phyloP scores from a whole-genome alignment of 2,888 invertebrate genomes.

The Euzophera pinguis region DNA sequence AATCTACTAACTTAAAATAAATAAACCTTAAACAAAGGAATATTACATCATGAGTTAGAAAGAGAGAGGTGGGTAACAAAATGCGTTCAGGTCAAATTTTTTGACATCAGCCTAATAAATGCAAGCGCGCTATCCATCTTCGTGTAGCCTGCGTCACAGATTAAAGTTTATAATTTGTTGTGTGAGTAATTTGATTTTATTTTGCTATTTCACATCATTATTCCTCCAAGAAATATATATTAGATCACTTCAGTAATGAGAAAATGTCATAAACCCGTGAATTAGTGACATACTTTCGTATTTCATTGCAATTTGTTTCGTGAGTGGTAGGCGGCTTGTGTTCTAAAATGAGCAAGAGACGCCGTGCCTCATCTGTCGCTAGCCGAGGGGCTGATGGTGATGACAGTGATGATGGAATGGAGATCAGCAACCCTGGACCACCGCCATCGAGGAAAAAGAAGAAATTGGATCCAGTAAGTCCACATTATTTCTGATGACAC shows the following conservation, averaged over 20 bases:
- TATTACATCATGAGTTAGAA: too few relatives aligned
- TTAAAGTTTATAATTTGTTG: too few relatives aligned
- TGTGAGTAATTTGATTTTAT: too few relatives aligned
- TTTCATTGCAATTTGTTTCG: neutral
- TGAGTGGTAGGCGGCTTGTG: neutral
- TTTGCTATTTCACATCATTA: too few relatives aligned
- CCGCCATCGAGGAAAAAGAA: constrained; percentile 82
- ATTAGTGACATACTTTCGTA: neutral
- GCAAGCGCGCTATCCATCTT: too few relatives aligned
- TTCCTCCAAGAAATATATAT: too few relatives aligned
- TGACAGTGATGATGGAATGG: constrained; percentile 83
- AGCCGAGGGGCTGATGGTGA: constrained; percentile 85
- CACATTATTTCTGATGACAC: neutral
- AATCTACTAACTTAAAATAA: too few relatives aligned
- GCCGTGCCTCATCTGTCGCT: constrained; percentile 90
- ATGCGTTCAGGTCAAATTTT: too few relatives aligned
- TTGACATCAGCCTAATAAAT: too few relatives aligned
- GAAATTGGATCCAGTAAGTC: constrained; percentile 86
- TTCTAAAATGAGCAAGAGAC: constrained; percentile 85
- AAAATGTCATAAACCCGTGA: neutral
- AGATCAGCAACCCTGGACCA: constrained; percentile 67
- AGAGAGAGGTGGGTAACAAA: too few relatives aligned
- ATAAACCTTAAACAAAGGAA: too few relatives aligned
- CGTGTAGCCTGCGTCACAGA: too few relatives aligned
- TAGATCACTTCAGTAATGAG: neutral